Conservation (phyloP, 1,140 invertebrate species). For the Aricia agestis region DNA sequence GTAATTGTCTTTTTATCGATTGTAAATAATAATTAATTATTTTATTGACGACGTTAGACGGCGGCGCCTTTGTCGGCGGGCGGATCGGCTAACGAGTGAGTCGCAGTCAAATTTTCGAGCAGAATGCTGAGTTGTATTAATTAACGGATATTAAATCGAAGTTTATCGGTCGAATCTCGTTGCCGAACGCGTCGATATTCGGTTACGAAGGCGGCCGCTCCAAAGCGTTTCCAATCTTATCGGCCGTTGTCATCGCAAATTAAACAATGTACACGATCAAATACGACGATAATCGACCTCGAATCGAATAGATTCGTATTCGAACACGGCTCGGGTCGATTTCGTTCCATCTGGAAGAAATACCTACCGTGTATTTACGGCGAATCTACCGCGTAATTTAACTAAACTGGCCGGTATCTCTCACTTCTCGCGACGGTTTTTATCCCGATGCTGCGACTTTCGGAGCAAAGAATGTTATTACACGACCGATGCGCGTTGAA, state of each 20-base stretch:
- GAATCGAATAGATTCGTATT: constrained; percentile 32
- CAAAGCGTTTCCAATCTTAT: constrained; percentile 48
- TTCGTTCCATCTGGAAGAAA: constrained; percentile 29
- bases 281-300: constrained; percentile 47
- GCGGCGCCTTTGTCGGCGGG: constrained; percentile 63
- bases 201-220: constrained; percentile 44
- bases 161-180: constrained; percentile 69
- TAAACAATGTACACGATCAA: constrained; percentile 69
- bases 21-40: constrained; percentile 69
- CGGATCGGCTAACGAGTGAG: constrained; percentile 61
- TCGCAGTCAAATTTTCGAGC: constrained; percentile 62
- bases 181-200: constrained; percentile 62
- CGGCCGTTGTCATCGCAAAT: constrained; percentile 65
- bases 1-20: constrained; percentile 37
- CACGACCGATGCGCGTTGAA: constrained; percentile 66
- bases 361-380: background rate
- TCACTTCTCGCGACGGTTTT: constrained; percentile 60
- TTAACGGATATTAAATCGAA: constrained; percentile 74
- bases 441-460: constrained; percentile 63
- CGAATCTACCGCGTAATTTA: background rate
- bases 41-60: constrained; percentile 68
- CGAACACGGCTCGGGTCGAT: constrained; percentile 37
- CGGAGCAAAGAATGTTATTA: constrained; percentile 72
- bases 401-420: constrained; percentile 47
- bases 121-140: constrained; percentile 69